Evolutionary conservation across 2,888 invertebrate species (phyloP).

Genomic region (Scaeva pyrastri): DNA sequence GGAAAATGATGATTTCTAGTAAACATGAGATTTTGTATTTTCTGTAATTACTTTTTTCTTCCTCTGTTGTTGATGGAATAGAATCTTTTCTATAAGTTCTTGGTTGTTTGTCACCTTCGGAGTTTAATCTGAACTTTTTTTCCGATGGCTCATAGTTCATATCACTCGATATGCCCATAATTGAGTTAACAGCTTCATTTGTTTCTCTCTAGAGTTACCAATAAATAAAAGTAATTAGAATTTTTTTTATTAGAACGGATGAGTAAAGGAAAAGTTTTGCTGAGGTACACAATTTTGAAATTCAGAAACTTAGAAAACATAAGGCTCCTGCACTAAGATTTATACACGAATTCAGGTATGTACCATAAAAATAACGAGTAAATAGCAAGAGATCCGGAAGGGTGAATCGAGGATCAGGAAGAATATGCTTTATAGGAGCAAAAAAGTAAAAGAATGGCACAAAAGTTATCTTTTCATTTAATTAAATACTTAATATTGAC

Average conservation of each 20-base stretch:
- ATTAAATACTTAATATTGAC: too few species aligned
- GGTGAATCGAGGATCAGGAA: too few species aligned
- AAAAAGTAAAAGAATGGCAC: too few species aligned
- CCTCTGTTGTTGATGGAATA: slow-evolving; percentile 10
- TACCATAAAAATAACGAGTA: not conserved
- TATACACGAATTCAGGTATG: not conserved
- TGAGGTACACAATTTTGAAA: slow-evolving; percentile 2
- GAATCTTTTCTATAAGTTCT: slow-evolving; percentile 37
- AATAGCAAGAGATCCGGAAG: too few species aligned
- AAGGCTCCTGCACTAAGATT: not conserved
- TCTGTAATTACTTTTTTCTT: slow-evolving; percentile 29
- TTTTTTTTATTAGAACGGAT: not conserved
- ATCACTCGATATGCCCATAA: slow-evolving; percentile 78
- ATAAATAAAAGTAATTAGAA: not conserved
- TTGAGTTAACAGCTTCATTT: slow-evolving; percentile 83
- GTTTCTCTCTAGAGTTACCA: slow-evolving; percentile 81
- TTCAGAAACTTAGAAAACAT: not conserved
- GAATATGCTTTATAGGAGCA: too few species aligned
- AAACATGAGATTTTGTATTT: not conserved
- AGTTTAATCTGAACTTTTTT: slow-evolving; percentile 71
- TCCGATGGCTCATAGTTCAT: slow-evolving; percentile 72
- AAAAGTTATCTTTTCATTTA: too few species aligned
- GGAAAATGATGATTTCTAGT: not conserved
- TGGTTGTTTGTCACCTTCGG: slow-evolving; percentile 76
- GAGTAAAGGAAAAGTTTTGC: slow-evolving; percentile 35